Percentiles rank a stretch among this genome's conserved stretches.
Conservation (phyloP, 2,113 vertebrate species). For the Bubalus kerabau region DNA sequence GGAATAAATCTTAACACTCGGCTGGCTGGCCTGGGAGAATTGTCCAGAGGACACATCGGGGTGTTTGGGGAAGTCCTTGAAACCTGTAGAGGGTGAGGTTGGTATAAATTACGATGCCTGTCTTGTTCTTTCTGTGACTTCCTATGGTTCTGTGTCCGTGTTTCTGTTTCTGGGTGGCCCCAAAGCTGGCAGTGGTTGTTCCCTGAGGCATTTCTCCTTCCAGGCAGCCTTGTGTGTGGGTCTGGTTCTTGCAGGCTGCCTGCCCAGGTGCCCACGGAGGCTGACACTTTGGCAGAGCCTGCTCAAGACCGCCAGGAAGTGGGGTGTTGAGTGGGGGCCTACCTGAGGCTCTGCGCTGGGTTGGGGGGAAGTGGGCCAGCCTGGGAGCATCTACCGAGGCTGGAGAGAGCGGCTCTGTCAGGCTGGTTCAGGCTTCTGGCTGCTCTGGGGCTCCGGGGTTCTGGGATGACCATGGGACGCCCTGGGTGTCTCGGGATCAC, state of each 20-base stretch:
- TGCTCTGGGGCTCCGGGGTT: background rate
- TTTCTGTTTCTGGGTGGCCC: background rate
- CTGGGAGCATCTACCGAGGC: background rate
- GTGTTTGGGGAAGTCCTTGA: background rate
- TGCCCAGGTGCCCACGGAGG: accelerated
- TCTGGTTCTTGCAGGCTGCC: background rate
- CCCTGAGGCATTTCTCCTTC: background rate
- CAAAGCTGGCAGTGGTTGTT: background rate
- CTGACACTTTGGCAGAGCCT: background rate
- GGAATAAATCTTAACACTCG: background rate
- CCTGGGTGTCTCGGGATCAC: background rate
- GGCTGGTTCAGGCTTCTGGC: background rate
- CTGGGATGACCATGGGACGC: background rate
- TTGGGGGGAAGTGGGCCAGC: background rate
- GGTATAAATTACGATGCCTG: background rate
- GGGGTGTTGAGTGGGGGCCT: background rate
- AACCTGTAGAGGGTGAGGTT: background rate
- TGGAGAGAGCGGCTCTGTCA: background rate
- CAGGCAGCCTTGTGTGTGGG: background rate
- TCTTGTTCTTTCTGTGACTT: background rate
- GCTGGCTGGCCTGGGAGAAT: background rate
- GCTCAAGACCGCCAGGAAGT: background rate
- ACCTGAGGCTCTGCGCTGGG: background rate
- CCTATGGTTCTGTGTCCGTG: background rate
- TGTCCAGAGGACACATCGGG: background rate